Base-by-base conservation (phyloP, 2,888 invertebrate species). In the Tetragonisca angustula region DNA sequence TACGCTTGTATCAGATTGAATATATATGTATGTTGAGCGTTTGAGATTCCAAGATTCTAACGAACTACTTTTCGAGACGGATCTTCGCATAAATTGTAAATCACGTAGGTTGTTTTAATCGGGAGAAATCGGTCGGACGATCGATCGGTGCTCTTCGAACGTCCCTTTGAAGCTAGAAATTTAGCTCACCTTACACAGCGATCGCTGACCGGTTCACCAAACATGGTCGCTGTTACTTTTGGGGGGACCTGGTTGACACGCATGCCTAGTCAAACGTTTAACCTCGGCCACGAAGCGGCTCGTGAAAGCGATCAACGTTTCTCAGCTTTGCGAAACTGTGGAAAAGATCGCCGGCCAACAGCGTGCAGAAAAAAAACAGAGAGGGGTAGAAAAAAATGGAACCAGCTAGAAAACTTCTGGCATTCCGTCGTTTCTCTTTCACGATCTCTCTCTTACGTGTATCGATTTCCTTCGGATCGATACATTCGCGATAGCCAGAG, bases 191-290 rank as follows among this genome's bases (percentile, higher is more conserved):
- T 74, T 69, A 17, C 59, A n/a, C n/a, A 69, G 69, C 54, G 54
- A 36, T 24, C 75, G 56, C n/a, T 50, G 62, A 56, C 5, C 54
- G 65, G 50, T 74, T 70, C 67, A 32, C 54, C 17, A 71, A 67
- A 81, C 69, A 19, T 71, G 70, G 78, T 61, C 43, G 27, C 61
- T 17, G 83, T 78, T 65, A 71, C 76, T 80, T 75, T 84, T 75
- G 76, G 78, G 32, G 68, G 75, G 84, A 80, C 54, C 78, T 87
- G 72, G 82, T 91, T 92, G 92, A 92, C 92, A 92, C 92, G 92
- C 92, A 92, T 92, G 93, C 92, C 89, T 92, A 90, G 90, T 88
- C 92, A 90, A 91, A 92, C 92, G 92, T 90, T 92, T 92, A 92
- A 92, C 92, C 92, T 92, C 92, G 91, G 89, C 87, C 87, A 85